Conservation (phyloP, 2,888 invertebrate species). For the Urechis unicinctus region DNA sequence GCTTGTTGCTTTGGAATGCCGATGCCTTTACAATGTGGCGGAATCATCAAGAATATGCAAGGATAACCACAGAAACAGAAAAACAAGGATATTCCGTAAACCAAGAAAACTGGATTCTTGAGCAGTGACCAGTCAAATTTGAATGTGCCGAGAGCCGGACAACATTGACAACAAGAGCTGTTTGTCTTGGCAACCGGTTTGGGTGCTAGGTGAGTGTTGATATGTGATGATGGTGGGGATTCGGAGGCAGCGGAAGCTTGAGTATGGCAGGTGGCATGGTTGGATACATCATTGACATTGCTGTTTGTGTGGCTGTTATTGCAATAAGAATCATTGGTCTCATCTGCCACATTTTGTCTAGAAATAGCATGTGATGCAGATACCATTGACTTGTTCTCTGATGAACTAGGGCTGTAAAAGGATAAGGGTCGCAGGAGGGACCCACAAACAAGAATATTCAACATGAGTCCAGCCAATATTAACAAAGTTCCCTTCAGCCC, state of each 20-base stretch:
- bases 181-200: no score
- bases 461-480: conserved; percentile 13
- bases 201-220: no score
- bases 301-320: no score
- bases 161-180: no score
- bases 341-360: no score
- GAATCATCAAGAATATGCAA: conserved; percentile 69
- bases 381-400: not conserved
- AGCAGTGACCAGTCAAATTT: conserved; percentile 64
- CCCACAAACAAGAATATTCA: conserved; percentile 17
- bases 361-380: no score
- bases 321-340: no score
- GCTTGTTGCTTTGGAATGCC: conserved; percentile 61
- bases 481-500: conserved; percentile 12
- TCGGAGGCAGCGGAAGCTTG: no score
- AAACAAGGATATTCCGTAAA: conserved; percentile 67
- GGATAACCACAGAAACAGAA: conserved; percentile 73
- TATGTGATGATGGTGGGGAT: no score
- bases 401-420: not conserved
- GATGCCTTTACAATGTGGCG: conserved; percentile 64
- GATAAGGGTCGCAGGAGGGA: conserved; percentile 12
- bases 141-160: not conserved
- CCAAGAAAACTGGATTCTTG: conserved; percentile 64
- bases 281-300: not conserved
- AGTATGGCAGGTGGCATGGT: not conserved